These are phyloP conservation scores for Cybosia mesomella DNA, from an alignment of 2,888 invertebrate genomes.

Conservation along the genomic window DNA sequence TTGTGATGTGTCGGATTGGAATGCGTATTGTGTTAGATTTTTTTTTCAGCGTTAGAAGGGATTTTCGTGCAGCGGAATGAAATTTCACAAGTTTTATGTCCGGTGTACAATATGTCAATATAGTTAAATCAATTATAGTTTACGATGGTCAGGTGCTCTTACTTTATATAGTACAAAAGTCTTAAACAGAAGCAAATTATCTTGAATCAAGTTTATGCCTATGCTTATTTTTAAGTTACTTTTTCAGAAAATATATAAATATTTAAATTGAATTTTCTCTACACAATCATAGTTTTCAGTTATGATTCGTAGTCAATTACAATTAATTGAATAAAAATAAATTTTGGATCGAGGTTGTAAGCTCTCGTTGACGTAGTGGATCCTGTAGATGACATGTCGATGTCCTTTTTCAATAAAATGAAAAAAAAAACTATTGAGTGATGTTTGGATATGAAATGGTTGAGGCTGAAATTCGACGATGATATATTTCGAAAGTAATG, in stretches of 20 bases:
- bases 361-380: constrained; percentile 25
- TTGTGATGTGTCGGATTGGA: constrained; percentile 59
- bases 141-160: constrained; percentile 12
- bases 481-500: not conserved
- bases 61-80: constrained; percentile 23
- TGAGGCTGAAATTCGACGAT: constrained; percentile 11
- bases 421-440: constrained; percentile 29
- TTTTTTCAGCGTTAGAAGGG: constrained; percentile 11
- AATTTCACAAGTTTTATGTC: constrained; percentile 32
- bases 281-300: constrained; percentile 22
- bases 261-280: not conserved
- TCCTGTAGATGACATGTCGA: constrained; percentile 49
- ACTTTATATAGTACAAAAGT: not conserved
- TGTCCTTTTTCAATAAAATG: constrained; percentile 31
- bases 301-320: constrained; percentile 47
- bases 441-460: constrained; percentile 16
- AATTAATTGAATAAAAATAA: constrained; percentile 31
- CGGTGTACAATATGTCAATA: constrained; percentile 38
- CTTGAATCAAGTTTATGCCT: not conserved
- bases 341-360: constrained; percentile 28
- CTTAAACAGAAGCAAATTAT: not conserved
- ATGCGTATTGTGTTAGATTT: constrained; percentile 50
- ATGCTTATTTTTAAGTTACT: not conserved
- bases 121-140: constrained; percentile 30
- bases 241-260: not conserved